Evolutionary conservation across 2,888 invertebrate genomes (phyloP).

Genomic region (Deilephila porcellus): DNA sequence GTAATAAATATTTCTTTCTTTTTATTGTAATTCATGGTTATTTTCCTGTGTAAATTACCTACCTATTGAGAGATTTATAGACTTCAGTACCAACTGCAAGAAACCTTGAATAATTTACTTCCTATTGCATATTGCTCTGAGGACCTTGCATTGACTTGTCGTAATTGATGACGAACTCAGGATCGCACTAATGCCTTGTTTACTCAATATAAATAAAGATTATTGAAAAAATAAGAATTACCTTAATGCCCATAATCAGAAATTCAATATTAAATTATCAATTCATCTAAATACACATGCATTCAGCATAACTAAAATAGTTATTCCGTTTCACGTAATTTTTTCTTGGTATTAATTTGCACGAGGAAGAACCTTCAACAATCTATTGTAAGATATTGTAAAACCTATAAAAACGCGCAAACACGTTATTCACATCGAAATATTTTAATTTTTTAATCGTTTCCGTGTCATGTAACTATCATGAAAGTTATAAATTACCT

Average conservation of each 20-base stretch:
- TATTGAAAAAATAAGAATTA: neutral
- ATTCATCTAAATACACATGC: neutral
- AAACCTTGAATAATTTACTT: constrained; percentile 71
- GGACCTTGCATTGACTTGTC: constrained; percentile 71
- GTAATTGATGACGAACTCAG: constrained; percentile 43
- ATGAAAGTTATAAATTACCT: neutral
- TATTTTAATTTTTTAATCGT: constrained; percentile 40
- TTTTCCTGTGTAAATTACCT: constrained; percentile 53
- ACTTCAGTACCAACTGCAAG: constrained; percentile 46
- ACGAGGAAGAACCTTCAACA: constrained; percentile 74
- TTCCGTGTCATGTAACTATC: constrained; percentile 38
- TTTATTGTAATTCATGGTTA: constrained; percentile 42
- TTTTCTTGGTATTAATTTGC: constrained; percentile 37
- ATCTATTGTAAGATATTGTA: constrained; percentile 41
- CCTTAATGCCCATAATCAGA: neutral
- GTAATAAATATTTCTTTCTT: constrained; percentile 31
- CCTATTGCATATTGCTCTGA: constrained; percentile 73
- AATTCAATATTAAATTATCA: too few species aligned
- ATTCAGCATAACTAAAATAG: neutral
- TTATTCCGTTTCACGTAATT: neutral
- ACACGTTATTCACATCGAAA: constrained; percentile 23
- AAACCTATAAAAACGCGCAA: constrained; percentile 36
- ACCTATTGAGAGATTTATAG: constrained; percentile 62
- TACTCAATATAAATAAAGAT: neutral
- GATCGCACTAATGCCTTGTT: constrained; percentile 3